A percentile compares a stretch with the other conserved stretches of the same genome.
Evolutionary conservation across 2,888 invertebrate genomes (phyloP).

Genomic region (Ophraella communa): DNA sequence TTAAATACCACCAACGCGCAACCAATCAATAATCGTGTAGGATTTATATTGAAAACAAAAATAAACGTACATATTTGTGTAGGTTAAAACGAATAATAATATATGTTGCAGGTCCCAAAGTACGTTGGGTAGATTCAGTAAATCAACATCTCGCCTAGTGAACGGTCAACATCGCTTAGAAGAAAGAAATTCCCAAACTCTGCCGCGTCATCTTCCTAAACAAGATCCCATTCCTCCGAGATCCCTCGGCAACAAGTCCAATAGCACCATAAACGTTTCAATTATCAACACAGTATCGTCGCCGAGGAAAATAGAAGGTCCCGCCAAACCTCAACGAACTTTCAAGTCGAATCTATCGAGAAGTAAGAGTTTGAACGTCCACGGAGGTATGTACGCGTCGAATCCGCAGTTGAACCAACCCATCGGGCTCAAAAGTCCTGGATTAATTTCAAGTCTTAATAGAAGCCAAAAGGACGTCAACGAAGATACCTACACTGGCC

Average conservation of each 20-base stretch:
- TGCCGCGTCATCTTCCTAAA: slow-evolving; percentile 67
- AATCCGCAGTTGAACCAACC: slow-evolving; percentile 79
- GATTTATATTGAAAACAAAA: slow-evolving; percentile 7
- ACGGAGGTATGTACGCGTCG: slow-evolving; percentile 75
- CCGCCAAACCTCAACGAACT: slow-evolving; percentile 80
- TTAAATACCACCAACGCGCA: slow-evolving; percentile 15
- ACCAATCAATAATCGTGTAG: slow-evolving; percentile 21
- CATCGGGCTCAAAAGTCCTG: slow-evolving; percentile 81
- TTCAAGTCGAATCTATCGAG: slow-evolving; percentile 76
- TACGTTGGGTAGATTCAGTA: slow-evolving; percentile 83
- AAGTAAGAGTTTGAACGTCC: slow-evolving; percentile 87
- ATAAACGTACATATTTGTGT: slow-evolving; percentile 1
- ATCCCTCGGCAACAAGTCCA: slow-evolving; percentile 63
- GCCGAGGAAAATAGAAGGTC: slow-evolving; percentile 61
- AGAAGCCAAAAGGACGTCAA: slow-evolving; percentile 80
- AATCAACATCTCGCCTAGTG: slow-evolving; percentile 76
- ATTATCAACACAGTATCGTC: slow-evolving; percentile 63
- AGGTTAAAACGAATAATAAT: slow-evolving; percentile 16
- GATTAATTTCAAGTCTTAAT: slow-evolving; percentile 84
- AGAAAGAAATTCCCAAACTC: slow-evolving; percentile 72
- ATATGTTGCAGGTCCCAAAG: slow-evolving; percentile 70
- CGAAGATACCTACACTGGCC: slow-evolving; percentile 64
- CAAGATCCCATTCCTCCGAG: slow-evolving; percentile 51
- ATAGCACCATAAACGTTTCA: slow-evolving; percentile 72
- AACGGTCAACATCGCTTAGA: slow-evolving; percentile 63